These are phyloP conservation scores for Apoda limacodes DNA, from an alignment of 2,888 invertebrate genomes.

Conservation along the genomic window DNA sequence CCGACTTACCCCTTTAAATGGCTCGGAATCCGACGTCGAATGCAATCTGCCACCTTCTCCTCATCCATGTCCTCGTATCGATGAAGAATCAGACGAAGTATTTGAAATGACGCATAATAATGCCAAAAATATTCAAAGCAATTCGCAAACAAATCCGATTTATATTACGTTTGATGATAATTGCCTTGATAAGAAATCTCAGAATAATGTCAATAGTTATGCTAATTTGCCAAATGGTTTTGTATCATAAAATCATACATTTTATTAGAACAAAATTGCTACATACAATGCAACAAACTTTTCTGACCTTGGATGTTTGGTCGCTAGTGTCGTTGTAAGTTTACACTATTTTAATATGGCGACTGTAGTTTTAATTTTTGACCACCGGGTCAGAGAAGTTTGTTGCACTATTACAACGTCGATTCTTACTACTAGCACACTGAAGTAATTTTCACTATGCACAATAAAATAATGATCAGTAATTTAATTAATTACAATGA, in stretches of 20 bases:
- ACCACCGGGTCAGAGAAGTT: too few relatives aligned
- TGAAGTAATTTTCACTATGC: too few relatives aligned
- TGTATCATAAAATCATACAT: conserved; percentile 46
- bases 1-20: conserved; percentile 44
- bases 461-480: too few relatives aligned
- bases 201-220: conserved; percentile 40
- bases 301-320: too few relatives aligned
- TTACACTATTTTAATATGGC: too few relatives aligned
- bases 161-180: conserved; percentile 46
- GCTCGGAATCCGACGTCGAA: conserved; percentile 56
- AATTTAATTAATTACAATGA: too few relatives aligned
- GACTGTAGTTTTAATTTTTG: too few relatives aligned
- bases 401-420: too few relatives aligned
- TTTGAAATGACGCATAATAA: conserved; percentile 45
- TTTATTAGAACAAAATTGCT: too few relatives aligned
- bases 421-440: too few relatives aligned
- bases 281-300: too few relatives aligned
- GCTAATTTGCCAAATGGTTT: conserved; percentile 45
- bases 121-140: conserved; percentile 38
- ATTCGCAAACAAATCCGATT: conserved; percentile 50
- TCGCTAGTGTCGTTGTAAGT: too few relatives aligned
- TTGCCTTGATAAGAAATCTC: conserved; percentile 48
- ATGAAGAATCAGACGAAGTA: conserved; percentile 54
- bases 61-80: conserved; percentile 44
- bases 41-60: conserved; percentile 39